A percentile compares a stretch with the other conserved stretches of the same genome.
Conservation (phyloP, 2,888 invertebrate genomes). For the Eumacrocentrus americanus region DNA sequence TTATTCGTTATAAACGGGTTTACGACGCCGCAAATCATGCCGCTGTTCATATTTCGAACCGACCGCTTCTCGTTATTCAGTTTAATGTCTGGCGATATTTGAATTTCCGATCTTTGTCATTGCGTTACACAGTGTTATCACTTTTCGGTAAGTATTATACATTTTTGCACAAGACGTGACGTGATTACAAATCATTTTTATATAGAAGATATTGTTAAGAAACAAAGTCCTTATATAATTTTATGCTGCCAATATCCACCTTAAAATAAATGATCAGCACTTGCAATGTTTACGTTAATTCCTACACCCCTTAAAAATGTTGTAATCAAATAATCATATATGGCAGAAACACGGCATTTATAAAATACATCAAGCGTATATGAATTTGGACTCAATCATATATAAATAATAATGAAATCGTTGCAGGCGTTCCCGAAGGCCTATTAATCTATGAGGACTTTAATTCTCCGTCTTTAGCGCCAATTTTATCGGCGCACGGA, state of each 20-base stretch:
- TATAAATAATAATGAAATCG: slow-evolving; percentile 61
- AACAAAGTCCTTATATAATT: no score
- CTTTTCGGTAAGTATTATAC: neutral
- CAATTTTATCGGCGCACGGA: slow-evolving; percentile 50
- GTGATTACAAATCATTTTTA: no score
- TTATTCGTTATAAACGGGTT: slow-evolving; percentile 62
- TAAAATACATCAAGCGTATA: no score
- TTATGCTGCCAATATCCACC: no score
- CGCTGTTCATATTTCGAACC: slow-evolving; percentile 61
- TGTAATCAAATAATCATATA: no score
- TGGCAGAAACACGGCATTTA: no score
- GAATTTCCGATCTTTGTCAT: slow-evolving; percentile 58
- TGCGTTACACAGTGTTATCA: slow-evolving; percentile 11
- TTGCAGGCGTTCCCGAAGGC: slow-evolving; percentile 54
- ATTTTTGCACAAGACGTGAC: neutral
- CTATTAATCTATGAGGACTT: slow-evolving; percentile 57
- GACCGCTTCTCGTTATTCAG: slow-evolving; percentile 61
- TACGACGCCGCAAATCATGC: slow-evolving; percentile 62
- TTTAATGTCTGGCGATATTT: slow-evolving; percentile 60
- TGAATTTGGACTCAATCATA: slow-evolving; percentile 7
- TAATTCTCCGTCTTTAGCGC: slow-evolving; percentile 55
- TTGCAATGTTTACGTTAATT: no score
- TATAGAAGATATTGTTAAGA: no score
- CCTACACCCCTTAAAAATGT: neutral
- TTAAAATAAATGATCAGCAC: no score